Evolutionary conservation across 2,888 invertebrate genomes (phyloP), one percentile per base, ranked within the genome.

Genomic region (Scrobipalpa atriplicella): DNA sequence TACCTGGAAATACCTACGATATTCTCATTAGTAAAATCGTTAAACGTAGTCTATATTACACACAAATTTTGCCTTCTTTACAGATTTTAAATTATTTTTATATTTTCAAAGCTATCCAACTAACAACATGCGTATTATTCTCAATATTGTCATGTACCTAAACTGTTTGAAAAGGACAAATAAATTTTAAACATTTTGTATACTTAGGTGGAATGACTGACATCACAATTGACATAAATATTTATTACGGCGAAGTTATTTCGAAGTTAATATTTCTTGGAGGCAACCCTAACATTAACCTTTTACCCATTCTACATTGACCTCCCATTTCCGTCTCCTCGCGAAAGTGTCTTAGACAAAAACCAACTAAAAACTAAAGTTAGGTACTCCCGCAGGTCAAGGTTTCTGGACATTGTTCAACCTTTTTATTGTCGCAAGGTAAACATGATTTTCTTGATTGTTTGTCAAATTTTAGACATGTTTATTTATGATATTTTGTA

Each of bases 301-400:
- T 66, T 9, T 56, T 61, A 52, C 41, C 64, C 77, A 78, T 7
- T 36, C 18, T 71, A 69, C 16, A 19, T 68, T 67, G 73, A 75
- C 54, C 71, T 54, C 16, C 70, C 58, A 69, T 72, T 74, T 71
- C 54, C 72, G 68, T 43, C 61, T 3, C 21, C 68, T 65, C 61
- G 36, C 65, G 65, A 61, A 66, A 18, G 61, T 70, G 63, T 63
- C 58, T 16, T 58, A 38, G 58, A 58, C 58, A 58, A 58, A 58
- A 58, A 21, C 19, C 29, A 39, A 19, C 67, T 62, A 38, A 60
- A 56, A n/a, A 39, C 18, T 64, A 51, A 39, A 39, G 13, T 68
- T 61, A 38, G 11, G 38, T 66, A 63, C 43, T 11, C n/a, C 7
- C 62, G 11, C 16, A 10, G 66, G 54, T 66, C 66, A 66, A 66